Base-by-base conservation (phyloP, 2,797 vertebrate species). In the Sebastes variabilis region DNA sequence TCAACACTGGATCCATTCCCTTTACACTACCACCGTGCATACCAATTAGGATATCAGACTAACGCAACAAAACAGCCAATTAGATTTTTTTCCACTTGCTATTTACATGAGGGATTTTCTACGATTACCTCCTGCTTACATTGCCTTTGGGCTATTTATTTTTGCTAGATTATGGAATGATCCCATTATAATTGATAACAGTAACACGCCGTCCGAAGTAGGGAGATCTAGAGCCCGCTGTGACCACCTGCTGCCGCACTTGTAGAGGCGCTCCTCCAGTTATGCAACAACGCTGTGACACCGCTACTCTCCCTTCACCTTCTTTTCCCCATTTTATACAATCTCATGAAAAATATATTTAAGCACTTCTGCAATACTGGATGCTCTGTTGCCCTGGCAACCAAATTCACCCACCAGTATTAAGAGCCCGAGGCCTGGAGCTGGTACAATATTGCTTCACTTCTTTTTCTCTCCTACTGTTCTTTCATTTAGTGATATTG, bases 361-460 rank as follows among this genome's bases (percentile, higher is more conserved):
- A 85, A 93, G 90, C 89, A 90, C 92, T 94, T 90, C 85, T 92
- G 93, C 88, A 92, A 91, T 92, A 79, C 88, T 89, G 88, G 89
- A 91, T 93, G 89, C 93, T 94, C 93, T 90, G 96, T 96, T 96
- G 88, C 95, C 95, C 87, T 93, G 95, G 94, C 94, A 96, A 96
- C 96, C 87, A 93, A 87, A 94, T 94, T 94, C 93, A 89, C 84
- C 91, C 85, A 93, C 87, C 79, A 94, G 89, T 93, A 93, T 93
- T 89, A 94, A 80, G 90, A 84, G 93, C 93, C 92, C 75, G 74
- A 86, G 91, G 92, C 92, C 75, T 80, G 75, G 66, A 79, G 87
- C 78, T 91, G 77, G 82, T 87, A 84, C 86, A 83, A 92, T 93
- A 94, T 93, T 94, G 88, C 87, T 93, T 92, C 79, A 86, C 84